phyloP scores from a whole-genome alignment of 2,113 vertebrate genomes.

The Petaurus breviceps region DNA sequence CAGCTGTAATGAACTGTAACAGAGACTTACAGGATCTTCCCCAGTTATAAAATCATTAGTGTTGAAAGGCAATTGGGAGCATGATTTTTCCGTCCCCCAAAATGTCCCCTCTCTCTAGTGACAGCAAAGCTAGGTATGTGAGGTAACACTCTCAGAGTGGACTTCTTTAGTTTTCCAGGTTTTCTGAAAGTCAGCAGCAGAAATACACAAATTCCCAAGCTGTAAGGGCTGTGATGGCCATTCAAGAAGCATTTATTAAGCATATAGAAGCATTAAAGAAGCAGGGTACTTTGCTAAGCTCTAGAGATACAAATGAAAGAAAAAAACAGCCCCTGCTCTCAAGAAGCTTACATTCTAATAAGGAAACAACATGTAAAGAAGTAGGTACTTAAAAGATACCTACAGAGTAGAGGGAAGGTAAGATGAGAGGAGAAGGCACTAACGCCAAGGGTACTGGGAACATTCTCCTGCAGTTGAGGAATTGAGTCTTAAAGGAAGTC shows the following conservation, averaged over 20 bases:
- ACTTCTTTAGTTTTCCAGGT: not conserved
- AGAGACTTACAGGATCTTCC: conserved; percentile 37
- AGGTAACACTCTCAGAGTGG: not conserved
- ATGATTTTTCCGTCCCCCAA: conserved; percentile 25
- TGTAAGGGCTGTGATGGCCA: not conserved
- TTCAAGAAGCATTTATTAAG: not conserved
- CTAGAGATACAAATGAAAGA: not conserved
- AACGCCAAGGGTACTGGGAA: not conserved
- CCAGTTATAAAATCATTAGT: conserved; percentile 43
- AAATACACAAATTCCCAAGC: not conserved
- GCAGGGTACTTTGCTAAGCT: not conserved
- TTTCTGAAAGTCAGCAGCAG: not conserved
- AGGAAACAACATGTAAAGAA: not conserved
- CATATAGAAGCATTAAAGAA: not conserved
- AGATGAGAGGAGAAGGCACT: not conserved
- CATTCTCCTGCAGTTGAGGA: not conserved
- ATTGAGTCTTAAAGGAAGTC: not conserved
- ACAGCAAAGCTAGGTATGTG: not conserved
- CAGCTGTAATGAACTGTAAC: conserved; percentile 68
- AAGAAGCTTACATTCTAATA: not conserved
- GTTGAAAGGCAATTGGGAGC: not conserved
- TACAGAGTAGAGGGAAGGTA: not conserved
- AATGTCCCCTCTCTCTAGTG: not conserved
- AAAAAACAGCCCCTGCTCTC: not conserved
- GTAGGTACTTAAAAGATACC: not conserved